These are phyloP conservation scores for Epirrita christyi DNA, from an alignment of 2,888 invertebrate genomes.

Conservation along the genomic window DNA sequence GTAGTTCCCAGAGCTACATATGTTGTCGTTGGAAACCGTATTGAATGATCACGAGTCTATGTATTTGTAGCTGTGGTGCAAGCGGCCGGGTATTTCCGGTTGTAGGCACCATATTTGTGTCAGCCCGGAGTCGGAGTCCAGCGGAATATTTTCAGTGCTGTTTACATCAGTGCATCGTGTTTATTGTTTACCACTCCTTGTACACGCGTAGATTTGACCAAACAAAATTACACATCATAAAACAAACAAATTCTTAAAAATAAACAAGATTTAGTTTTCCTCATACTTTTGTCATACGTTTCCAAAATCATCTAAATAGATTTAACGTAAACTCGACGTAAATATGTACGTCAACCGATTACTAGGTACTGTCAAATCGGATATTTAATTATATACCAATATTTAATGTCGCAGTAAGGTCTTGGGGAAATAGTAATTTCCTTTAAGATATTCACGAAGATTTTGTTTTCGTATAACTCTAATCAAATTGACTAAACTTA, in stretches of 20 bases:
- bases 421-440: too few species aligned
- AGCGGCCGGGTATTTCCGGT: conserved; percentile 65
- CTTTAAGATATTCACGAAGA: too few species aligned
- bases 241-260: background rate
- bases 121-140: conserved; percentile 70
- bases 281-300: background rate
- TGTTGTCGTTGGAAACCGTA: conserved; percentile 26
- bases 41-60: conserved; percentile 24
- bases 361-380: too few species aligned
- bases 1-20: conserved; percentile 12
- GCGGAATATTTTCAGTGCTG: conserved; percentile 72
- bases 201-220: conserved; percentile 32
- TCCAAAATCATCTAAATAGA: background rate
- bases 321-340: background rate
- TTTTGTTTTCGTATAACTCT: too few species aligned
- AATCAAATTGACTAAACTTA: too few species aligned
- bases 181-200: conserved; percentile 59
- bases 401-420: too few species aligned
- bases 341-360: too few species aligned
- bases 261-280: conserved; percentile 11
- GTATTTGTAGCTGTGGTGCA: conserved; percentile 53
- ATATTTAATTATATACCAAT: too few species aligned
- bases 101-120: conserved; percentile 55
- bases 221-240: conserved; percentile 2
- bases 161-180: conserved; percentile 66